Evolutionary conservation across 1,140 invertebrate species (phyloP).

Genomic region (Drosophila truncata): DNA sequence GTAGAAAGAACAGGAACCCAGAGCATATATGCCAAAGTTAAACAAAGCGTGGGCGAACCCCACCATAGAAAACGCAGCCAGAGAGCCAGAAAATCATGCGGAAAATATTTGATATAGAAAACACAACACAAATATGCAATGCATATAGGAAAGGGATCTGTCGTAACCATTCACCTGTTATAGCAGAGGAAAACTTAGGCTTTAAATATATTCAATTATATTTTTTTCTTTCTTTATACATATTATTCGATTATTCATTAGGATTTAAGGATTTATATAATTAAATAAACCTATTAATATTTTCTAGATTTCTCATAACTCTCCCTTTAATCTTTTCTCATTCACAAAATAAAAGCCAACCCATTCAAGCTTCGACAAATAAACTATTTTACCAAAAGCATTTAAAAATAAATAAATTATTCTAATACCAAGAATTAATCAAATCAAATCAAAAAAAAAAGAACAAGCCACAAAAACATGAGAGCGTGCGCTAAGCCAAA

Average conservation of each 20-base stretch:
- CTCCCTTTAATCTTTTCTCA: conserved; percentile 29
- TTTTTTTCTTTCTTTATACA: neutral
- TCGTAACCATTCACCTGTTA: neutral
- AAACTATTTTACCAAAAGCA: conserved; percentile 31
- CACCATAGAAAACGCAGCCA: conserved; percentile 25
- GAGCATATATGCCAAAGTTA: conserved; percentile 39
- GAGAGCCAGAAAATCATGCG: conserved; percentile 25
- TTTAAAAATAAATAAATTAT: conserved; percentile 81
- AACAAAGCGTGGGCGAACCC: conserved; percentile 44
- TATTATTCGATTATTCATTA: too few relatives aligned
- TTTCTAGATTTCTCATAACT: neutral
- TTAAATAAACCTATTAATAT: neutral
- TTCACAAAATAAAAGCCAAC: neutral
- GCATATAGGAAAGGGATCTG: conserved; percentile 14
- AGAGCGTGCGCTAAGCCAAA: conserved; percentile 18
- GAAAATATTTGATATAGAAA: conserved; percentile 33
- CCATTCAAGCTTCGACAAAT: conserved; percentile 10
- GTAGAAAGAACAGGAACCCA: conserved; percentile 29
- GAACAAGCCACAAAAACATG: conserved; percentile 46
- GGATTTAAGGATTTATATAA: too few relatives aligned
- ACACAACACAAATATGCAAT: conserved; percentile 1
- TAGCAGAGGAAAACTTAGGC: neutral
- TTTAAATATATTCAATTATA: neutral
- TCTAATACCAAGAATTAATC: conserved; percentile 72
- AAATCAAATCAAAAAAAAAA: conserved; percentile 38